Evolutionary conservation across 23 tunicate genomes (phyloP).

Genomic region (Trididemnum clinides): DNA sequence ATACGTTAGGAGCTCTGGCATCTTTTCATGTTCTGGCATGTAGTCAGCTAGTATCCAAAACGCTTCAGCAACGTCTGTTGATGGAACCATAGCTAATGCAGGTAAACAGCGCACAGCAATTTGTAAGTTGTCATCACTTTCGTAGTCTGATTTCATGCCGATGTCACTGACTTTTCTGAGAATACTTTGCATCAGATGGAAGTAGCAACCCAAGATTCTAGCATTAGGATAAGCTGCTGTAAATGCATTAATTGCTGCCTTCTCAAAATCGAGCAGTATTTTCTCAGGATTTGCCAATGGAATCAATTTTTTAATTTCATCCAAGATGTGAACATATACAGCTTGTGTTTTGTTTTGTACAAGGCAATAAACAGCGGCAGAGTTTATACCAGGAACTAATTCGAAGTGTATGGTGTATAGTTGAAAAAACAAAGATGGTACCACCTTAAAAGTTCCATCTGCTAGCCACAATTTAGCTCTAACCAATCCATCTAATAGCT

Average conservation of each 20-base stretch:
- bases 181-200: not conserved
- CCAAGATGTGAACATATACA: constrained; percentile 6
- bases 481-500: constrained; percentile 31
- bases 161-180: constrained; percentile 30
- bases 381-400: constrained; percentile 13
- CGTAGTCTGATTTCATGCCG: constrained; percentile 42
- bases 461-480: constrained; percentile 46
- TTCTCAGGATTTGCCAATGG: no score
- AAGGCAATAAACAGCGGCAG: constrained; percentile 25
- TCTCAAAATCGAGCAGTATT: constrained; percentile 33
- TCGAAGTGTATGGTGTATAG: constrained; percentile 32
- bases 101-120: not conserved
- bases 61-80: constrained; percentile 40
- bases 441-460: constrained; percentile 28
- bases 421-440: constrained; percentile 24
- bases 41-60: constrained; percentile 18
- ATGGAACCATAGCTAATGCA: constrained; percentile 35
- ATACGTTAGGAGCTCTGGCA: constrained; percentile 13
- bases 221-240: no score
- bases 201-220: not conserved
- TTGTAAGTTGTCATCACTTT: constrained; percentile 42
- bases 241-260: constrained; percentile 21
- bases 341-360: constrained; percentile 35
- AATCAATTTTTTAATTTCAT: constrained; percentile 15
- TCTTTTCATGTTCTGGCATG: constrained; percentile 18